These are phyloP conservation scores for Peromyscus leucopus DNA, from an alignment of 2,113 vertebrate species.

Conservation along the genomic window DNA sequence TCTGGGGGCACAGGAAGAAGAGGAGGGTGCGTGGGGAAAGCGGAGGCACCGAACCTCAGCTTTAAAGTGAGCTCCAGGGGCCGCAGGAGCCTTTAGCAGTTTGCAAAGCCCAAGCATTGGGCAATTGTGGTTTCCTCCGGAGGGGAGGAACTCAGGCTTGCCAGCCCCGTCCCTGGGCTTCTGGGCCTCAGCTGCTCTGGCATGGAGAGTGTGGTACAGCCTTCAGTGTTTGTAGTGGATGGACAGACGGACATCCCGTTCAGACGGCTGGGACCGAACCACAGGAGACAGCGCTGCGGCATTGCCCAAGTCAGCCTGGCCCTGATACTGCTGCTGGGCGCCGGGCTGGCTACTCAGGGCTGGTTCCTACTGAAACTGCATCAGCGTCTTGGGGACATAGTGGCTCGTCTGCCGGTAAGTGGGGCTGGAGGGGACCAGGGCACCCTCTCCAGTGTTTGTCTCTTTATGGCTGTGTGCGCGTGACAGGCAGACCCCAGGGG, in stretches of 20 bases:
- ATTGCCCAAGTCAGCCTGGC: constrained; percentile 81
- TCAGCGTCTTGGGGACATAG: constrained; percentile 48
- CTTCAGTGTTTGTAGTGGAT: constrained; percentile 89
- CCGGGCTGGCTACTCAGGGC: constrained; percentile 78
- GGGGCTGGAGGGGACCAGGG: neutral
- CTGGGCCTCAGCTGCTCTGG: neutral
- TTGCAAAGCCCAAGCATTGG: constrained; percentile 37
- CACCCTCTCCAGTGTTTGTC: neutral
- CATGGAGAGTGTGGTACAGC: constrained; percentile 77
- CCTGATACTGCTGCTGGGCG: constrained; percentile 83
- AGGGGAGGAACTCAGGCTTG: neutral
- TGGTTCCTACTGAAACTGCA: constrained; percentile 86
- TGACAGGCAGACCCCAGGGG: neutral
- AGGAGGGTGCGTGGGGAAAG: constrained; percentile 5
- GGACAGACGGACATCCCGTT: constrained; percentile 75
- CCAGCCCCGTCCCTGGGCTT: neutral
- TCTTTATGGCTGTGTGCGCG: neutral
- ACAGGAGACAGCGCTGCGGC: accelerated
- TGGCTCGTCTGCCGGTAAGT: constrained; percentile 59
- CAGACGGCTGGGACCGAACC: constrained; percentile 21
- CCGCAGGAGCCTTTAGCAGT: neutral
- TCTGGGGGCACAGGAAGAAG: constrained; percentile 59
- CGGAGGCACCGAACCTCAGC: constrained; percentile 64
- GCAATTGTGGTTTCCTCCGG: constrained; percentile 77
- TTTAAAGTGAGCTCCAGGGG: constrained; percentile 56